Percentiles rank a stretch among this genome's conserved stretches.
phyloP scores from a whole-genome alignment of 1,140 invertebrate species.

The Drosophila dunni region DNA sequence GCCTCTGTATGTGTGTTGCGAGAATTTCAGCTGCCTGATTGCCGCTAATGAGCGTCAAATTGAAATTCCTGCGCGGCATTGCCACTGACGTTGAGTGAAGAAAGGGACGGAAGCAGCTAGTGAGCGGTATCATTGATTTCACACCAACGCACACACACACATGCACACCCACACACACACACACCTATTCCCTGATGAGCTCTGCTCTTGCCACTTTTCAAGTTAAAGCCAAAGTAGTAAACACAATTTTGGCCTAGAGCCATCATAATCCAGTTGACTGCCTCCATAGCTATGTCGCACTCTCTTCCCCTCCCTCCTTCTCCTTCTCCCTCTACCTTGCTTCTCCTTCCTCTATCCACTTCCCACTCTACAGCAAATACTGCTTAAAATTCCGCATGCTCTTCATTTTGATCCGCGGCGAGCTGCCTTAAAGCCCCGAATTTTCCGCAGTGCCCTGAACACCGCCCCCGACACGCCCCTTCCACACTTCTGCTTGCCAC shows the following conservation, averaged over 20 bases:
- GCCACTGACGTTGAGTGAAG: neutral
- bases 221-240: slow-evolving; percentile 24
- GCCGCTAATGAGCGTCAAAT: slow-evolving; percentile 68
- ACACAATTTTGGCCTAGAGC: slow-evolving; percentile 42
- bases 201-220: neutral
- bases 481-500: neutral
- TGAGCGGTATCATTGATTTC: slow-evolving; percentile 41
- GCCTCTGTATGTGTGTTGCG: slow-evolving; percentile 31
- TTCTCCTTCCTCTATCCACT: no score
- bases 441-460: neutral
- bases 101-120: neutral
- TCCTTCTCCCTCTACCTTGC: neutral
- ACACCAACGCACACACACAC: slow-evolving; percentile 22
- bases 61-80: slow-evolving; percentile 56
- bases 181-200: neutral
- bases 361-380: neutral
- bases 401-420: slow-evolving; percentile 46
- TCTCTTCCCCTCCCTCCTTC: neutral
- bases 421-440: slow-evolving; percentile 16
- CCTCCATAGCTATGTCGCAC: neutral
- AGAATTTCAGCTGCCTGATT: slow-evolving; percentile 46
- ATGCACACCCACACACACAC: neutral
- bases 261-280: slow-evolving; percentile 51
- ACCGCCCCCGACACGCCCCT: neutral
- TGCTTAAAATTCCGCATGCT: slow-evolving; percentile 52